These are phyloP conservation scores for Acanthisitta chloris DNA, from an alignment of 2,113 vertebrate species.

Conservation along the genomic window DNA sequence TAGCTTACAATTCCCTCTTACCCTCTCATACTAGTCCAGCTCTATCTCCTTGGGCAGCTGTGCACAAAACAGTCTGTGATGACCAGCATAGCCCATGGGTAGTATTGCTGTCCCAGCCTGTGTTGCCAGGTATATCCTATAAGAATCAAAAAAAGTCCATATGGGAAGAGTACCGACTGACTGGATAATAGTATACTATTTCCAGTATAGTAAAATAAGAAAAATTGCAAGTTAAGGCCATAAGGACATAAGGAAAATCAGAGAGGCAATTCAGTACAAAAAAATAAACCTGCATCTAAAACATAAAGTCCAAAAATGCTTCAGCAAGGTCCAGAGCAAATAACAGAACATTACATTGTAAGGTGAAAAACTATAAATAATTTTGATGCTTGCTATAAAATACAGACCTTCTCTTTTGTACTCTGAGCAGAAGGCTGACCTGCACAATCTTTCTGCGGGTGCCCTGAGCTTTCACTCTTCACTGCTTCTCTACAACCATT, in stretches of 20 bases:
- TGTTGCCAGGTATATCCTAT: not conserved
- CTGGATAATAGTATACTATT: not conserved
- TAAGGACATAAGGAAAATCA: not conserved
- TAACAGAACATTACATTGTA: not conserved
- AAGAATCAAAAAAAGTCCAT: not conserved
- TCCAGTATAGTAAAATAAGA: not conserved
- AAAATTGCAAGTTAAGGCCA: not conserved
- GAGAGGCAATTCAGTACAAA: not conserved
- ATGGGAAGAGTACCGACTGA: not conserved
- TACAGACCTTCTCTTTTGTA: not conserved
- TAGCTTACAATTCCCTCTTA: not conserved
- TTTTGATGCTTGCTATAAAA: not conserved
- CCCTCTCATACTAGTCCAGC: accelerated
- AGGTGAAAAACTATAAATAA: not conserved
- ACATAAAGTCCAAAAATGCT: not conserved
- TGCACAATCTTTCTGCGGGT: not conserved
- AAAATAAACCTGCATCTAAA: not conserved
- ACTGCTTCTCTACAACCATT: not conserved
- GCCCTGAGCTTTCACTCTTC: not conserved
- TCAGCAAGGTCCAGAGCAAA: not conserved
- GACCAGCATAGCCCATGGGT: not conserved
- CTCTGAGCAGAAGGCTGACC: not conserved
- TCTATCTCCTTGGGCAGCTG: not conserved
- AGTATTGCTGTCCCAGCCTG: not conserved
- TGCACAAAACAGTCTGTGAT: not conserved